These are phyloP conservation scores for Aurelia sp. DNA, from an alignment of 30 jellyfish, hydroid and myxozoan genomes.

Conservation along the genomic window DNA sequence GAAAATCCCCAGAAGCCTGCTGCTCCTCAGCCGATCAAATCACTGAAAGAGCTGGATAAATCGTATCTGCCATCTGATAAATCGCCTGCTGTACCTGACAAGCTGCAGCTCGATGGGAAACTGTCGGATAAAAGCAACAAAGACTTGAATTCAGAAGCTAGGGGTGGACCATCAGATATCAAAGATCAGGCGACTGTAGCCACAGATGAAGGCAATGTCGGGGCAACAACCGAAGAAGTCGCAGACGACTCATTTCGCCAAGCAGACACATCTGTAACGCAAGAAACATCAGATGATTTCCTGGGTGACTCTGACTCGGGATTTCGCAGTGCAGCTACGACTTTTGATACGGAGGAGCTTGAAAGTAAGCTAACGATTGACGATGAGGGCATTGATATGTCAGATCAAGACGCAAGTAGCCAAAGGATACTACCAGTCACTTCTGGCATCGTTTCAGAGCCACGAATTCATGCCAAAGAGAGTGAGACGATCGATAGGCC, in stretches of 20 bases:
- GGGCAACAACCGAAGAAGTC: not conserved
- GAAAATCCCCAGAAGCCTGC: constrained; percentile 8
- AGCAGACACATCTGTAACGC: not conserved
- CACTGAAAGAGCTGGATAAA: not conserved
- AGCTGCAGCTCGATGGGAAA: too few species aligned
- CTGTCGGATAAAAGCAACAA: not conserved
- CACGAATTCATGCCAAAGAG: not conserved
- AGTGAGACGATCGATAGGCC: constrained; percentile 2
- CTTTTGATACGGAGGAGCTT: constrained; percentile 6
- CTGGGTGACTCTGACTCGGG: not conserved
- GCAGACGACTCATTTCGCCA: not conserved
- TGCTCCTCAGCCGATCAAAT: not conserved
- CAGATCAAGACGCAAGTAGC: not conserved
- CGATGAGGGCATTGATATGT: not conserved
- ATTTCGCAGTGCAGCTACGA: constrained; percentile 11
- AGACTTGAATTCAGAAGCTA: not conserved
- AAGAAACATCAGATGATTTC: not conserved
- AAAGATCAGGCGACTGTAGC: constrained; percentile 25
- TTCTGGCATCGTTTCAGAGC: not conserved
- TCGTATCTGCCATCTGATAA: not conserved
- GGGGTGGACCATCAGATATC: not conserved
- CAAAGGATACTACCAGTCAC: not conserved
- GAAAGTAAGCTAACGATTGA: not conserved
- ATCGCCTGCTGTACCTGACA: not conserved
- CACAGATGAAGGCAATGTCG: constrained; percentile 20